Conservation (phyloP, 2,888 invertebrate genomes). For the Hemistola chrysoprasaria region DNA sequence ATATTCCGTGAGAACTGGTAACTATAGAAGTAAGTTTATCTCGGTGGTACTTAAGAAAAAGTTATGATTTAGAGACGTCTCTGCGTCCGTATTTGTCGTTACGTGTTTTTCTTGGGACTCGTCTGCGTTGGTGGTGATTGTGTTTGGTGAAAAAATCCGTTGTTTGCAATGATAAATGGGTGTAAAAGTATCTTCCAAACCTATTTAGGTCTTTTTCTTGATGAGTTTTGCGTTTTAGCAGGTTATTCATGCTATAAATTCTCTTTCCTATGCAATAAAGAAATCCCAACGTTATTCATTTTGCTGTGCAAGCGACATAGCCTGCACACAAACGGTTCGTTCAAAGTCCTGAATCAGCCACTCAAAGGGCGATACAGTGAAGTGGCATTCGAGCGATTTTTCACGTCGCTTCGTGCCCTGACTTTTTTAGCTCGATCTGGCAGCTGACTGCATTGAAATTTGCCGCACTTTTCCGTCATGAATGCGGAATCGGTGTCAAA, state of each 20-base stretch:
- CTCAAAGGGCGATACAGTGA: constrained; percentile 22
- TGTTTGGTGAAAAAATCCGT: no score
- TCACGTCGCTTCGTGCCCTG: constrained; percentile 17
- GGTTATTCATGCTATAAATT: no score
- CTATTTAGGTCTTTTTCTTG: no score
- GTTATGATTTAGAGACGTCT: constrained; percentile 4
- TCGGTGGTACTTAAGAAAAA: constrained; percentile 1
- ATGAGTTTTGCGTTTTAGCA: no score
- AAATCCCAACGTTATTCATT: no score
- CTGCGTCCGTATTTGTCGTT: background rate
- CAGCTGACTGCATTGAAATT: constrained; percentile 12
- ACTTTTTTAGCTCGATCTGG: constrained; percentile 32
- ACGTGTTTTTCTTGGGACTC: no score
- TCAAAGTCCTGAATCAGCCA: constrained; percentile 29
- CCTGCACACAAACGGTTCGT: constrained; percentile 22
- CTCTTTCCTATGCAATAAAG: no score
- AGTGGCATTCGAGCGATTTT: constrained; percentile 31
- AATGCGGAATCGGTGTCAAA: constrained; percentile 4
- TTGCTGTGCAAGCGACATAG: background rate
- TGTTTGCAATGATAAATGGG: no score
- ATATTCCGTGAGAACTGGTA: constrained; percentile 8
- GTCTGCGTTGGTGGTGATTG: no score
- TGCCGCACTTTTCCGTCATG: constrained; percentile 5
- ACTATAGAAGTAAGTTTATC: constrained; percentile 4
- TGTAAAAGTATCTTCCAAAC: no score